These are phyloP conservation scores for Agrypnus murinus DNA, from an alignment of 2,888 invertebrate genomes.

Conservation along the genomic window DNA sequence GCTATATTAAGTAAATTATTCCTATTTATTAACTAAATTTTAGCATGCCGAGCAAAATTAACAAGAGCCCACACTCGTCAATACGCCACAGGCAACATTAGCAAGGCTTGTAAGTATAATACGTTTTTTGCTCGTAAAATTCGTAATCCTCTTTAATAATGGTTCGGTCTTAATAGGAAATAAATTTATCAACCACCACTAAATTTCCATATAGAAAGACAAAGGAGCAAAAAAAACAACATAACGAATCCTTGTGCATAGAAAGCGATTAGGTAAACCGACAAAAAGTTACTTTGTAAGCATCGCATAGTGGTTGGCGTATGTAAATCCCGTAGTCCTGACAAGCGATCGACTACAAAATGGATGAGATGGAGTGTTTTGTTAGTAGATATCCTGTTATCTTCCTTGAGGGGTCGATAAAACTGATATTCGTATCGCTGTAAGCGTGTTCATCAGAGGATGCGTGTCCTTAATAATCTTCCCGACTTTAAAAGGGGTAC, in stretches of 20 bases:
- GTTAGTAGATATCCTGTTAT: slow-evolving; percentile 60
- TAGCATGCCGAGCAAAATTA: too few species aligned
- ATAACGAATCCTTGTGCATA: slow-evolving; percentile 11
- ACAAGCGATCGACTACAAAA: slow-evolving; percentile 58
- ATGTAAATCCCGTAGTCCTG: slow-evolving; percentile 56
- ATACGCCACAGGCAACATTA: too few species aligned
- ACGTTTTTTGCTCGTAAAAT: neutral
- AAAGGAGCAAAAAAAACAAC: slow-evolving; percentile 32
- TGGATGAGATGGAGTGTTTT: slow-evolving; percentile 61
- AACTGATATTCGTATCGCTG: slow-evolving; percentile 57
- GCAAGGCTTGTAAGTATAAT: too few species aligned
- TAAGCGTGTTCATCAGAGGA: slow-evolving; percentile 44
- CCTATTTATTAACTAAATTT: too few species aligned
- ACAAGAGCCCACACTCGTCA: too few species aligned
- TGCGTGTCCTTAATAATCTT: slow-evolving; percentile 52
- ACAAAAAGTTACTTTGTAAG: slow-evolving; percentile 45
- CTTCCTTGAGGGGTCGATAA: slow-evolving; percentile 58
- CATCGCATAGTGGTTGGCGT: slow-evolving; percentile 48
- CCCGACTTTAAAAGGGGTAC: slow-evolving; percentile 34
- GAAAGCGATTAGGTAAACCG: slow-evolving; percentile 35
- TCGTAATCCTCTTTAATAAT: slow-evolving; percentile 1
- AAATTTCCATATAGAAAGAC: slow-evolving; percentile 29
- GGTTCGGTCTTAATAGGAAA: slow-evolving; percentile 6
- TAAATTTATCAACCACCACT: slow-evolving; percentile 25
- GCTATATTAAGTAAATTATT: too few species aligned